Base-by-base conservation (phyloP, 2,888 invertebrate genomes). In the Epistrophella euchroma region DNA sequence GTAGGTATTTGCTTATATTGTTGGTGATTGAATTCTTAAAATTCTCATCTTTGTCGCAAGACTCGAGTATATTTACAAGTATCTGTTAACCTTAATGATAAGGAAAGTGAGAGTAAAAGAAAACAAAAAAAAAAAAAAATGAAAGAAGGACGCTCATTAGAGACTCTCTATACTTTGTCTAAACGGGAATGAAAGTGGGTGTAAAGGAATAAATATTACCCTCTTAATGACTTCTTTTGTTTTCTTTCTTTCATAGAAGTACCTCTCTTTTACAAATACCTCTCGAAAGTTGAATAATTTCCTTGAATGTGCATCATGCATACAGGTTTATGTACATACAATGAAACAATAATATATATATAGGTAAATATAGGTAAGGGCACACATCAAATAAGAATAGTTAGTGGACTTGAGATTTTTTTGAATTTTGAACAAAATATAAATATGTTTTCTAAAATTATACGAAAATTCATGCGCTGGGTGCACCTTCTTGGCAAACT, bases 211-310 rank as follows among this genome's bases (percentile, higher is more conserved):
- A 86, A 86, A 78, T 82, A 86, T 86, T 82, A 78, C 86, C 77
- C 77, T 77, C 82, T 86, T 82, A 86, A 82, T 86, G 86, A 82
- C 81, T 86, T 78, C 86, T 86, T 82, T 86, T 86, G 86, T 82
- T 86, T 86, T 82, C 58, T 55, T 77, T 85, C 73, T 85, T 81
- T 86, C 50, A 43, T n/a, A 76, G 50, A 77, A 86, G 86, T 86
- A 60, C 82, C 74, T 78, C 82, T 71, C 82, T 73, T 82, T 74
- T 64, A 47, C 74, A 85, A 85, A 85, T 85, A 85, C 85, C 85
- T 55, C 85, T 85, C 73, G 58, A 81, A 73, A 73, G 62, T 56
- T 85, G 85, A 85, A 85, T 81, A 76, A 81, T 81, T 85, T 68
- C 74, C 68, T 76, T 81, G 76, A 85, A 81, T 76, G 72, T 77